A percentile compares a stretch with the other conserved stretches of the same genome.
Evolutionary conservation across 2,888 invertebrate genomes (phyloP).

Genomic region (Cistogaster globosa): DNA sequence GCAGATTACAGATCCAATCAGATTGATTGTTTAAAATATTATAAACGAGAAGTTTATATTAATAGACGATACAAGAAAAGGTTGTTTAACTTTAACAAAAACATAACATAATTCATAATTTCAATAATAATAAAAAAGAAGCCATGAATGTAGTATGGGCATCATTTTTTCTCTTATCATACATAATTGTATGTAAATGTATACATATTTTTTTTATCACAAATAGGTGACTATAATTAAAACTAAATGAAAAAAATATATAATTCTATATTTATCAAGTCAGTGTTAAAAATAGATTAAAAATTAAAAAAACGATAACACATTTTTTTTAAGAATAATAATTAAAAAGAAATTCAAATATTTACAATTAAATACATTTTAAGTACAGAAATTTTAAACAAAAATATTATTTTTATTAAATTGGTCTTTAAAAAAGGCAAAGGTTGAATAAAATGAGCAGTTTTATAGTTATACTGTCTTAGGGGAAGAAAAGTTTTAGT

Average conservation of each 20-base stretch:
- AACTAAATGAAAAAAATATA: conserved; percentile 19
- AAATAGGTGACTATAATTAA: conserved; percentile 42
- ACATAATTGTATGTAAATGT: conserved; percentile 20
- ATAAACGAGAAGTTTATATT: too few species aligned
- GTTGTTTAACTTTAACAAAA: not conserved
- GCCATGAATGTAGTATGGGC: not conserved
- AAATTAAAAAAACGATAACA: conserved; percentile 1
- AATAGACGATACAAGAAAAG: too few species aligned
- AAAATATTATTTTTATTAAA: not conserved
- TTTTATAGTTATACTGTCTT: not conserved
- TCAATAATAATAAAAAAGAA: not conserved
- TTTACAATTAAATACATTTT: conserved; percentile 18
- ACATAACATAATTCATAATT: conserved; percentile 17
- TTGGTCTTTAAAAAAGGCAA: not conserved
- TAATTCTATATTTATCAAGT: not conserved
- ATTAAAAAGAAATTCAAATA: not conserved
- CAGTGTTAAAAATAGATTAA: not conserved
- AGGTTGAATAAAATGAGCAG: not conserved
- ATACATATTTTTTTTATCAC: conserved; percentile 50
- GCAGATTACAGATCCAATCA: too few species aligned
- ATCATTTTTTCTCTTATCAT: not conserved
- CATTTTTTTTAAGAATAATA: not conserved
- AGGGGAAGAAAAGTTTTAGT: not conserved
- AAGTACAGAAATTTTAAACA: conserved; percentile 14
- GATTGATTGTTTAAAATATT: too few species aligned